These are phyloP conservation scores for Xenopus petersii DNA, from an alignment of 2,797 vertebrate genomes.

Conservation along the genomic window DNA sequence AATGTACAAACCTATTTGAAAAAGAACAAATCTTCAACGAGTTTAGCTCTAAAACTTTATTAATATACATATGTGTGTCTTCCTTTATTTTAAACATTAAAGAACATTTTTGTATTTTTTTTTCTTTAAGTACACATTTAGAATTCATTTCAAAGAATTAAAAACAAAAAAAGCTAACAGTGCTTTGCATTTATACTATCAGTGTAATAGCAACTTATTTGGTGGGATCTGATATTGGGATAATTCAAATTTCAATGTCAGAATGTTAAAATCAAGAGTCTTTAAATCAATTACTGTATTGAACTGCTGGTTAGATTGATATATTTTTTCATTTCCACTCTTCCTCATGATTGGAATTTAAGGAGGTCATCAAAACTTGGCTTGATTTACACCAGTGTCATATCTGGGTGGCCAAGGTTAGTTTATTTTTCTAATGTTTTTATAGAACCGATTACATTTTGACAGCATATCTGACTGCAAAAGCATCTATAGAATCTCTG, in stretches of 20 bases:
- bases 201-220: slow-evolving; percentile 9
- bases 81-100: slow-evolving; percentile 65
- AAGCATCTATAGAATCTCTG: slow-evolving; percentile 45
- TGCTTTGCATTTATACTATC: not conserved
- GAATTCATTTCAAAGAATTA: slow-evolving; percentile 18
- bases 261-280: not conserved
- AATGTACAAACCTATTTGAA: slow-evolving; percentile 73
- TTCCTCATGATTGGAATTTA: no score
- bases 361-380: not conserved
- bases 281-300: not conserved
- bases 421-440: not conserved
- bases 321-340: not conserved
- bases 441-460: not conserved
- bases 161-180: slow-evolving; percentile 3
- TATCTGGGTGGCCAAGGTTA: not conserved
- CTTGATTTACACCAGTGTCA: not conserved
- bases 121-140: slow-evolving; percentile 27
- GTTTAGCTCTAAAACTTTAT: slow-evolving; percentile 63
- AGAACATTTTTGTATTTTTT: slow-evolving; percentile 55
- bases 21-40: slow-evolving; percentile 52
- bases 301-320: not conserved
- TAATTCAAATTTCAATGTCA: slow-evolving; percentile 12
- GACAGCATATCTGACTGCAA: slow-evolving; percentile 63
- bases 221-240: slow-evolving; percentile 10
- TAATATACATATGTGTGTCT: slow-evolving; percentile 54